phyloP scores from a whole-genome alignment of 2,113 vertebrate species.

The Motacilla tschutschensis region DNA sequence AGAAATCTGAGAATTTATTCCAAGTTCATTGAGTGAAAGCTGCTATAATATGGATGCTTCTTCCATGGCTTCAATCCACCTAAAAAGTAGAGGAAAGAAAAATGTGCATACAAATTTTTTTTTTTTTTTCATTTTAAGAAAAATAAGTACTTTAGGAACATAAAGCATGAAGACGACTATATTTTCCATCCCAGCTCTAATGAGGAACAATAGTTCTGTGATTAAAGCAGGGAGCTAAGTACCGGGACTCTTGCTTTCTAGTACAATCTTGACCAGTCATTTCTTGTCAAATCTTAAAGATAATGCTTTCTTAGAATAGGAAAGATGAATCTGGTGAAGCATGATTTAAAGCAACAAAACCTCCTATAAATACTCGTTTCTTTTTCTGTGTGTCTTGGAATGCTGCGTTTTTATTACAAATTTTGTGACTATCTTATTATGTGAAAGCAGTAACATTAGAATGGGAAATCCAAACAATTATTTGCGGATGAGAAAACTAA shows the following conservation, averaged over 20 bases:
- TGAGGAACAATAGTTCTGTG: not conserved
- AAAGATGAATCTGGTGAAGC: not conserved
- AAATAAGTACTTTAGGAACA: not conserved
- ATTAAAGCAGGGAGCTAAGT: not conserved
- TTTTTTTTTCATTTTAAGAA: not conserved
- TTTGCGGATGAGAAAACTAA: not conserved
- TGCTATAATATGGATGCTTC: constrained; percentile 95
- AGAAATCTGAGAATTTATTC: constrained; percentile 39
- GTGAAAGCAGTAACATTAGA: not conserved
- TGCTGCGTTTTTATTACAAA: not conserved
- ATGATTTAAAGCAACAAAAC: not conserved
- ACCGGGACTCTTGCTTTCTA: not conserved
- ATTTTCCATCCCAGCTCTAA: not conserved
- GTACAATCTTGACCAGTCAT: not conserved
- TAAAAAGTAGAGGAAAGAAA: constrained; percentile 53
- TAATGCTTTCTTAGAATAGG: not conserved
- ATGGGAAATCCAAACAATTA: not conserved
- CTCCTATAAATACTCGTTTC: not conserved
- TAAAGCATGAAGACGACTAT: not conserved
- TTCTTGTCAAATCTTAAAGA: not conserved
- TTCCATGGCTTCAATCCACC: constrained; percentile 95
- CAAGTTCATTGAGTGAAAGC: constrained; percentile 40
- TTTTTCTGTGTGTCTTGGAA: not conserved
- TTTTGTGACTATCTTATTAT: not conserved
- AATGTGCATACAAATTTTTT: not conserved